Conservation (phyloP, 92 coral and sea anemone species). For the Plumapathes pennacea region DNA sequence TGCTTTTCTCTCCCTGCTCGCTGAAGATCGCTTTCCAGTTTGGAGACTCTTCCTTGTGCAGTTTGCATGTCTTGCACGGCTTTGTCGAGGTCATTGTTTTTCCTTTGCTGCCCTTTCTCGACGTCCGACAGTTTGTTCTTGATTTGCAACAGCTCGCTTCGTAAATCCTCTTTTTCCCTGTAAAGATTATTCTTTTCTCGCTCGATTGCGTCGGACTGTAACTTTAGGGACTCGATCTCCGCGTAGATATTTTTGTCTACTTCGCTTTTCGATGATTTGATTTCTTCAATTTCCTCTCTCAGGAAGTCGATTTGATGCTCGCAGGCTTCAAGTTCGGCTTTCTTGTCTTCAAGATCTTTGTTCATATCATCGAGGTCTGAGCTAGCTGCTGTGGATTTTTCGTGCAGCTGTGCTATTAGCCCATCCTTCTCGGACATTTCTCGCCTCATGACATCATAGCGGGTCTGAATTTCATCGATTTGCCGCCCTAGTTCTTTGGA, state of each 20-base stretch:
- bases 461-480: constrained; percentile 62
- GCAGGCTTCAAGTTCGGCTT: constrained; percentile 61
- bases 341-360: constrained; percentile 68
- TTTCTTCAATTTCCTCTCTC: constrained; percentile 51
- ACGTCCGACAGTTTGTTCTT: constrained; percentile 60
- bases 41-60: constrained; percentile 53
- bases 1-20: constrained; percentile 65
- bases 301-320: constrained; percentile 54
- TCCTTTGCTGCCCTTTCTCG: constrained; percentile 78
- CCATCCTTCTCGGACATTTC: constrained; percentile 75
- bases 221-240: constrained; percentile 77
- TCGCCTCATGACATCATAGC: constrained; percentile 65
- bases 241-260: constrained; percentile 64
- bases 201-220: constrained; percentile 60
- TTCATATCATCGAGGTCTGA: constrained; percentile 65
- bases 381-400: constrained; percentile 57
- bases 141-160: constrained; percentile 59
- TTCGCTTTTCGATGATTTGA: constrained; percentile 39
- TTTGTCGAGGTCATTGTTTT: constrained; percentile 66
- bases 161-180: constrained; percentile 64
- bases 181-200: constrained; percentile 60
- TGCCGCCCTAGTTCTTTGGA: constrained; percentile 53
- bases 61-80: constrained; percentile 67
- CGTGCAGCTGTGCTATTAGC: constrained; percentile 71
- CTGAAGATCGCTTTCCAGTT: constrained; percentile 71